Evolutionary conservation across 2,888 invertebrate genomes (phyloP).

Genomic region (Loripinus fragilis): DNA sequence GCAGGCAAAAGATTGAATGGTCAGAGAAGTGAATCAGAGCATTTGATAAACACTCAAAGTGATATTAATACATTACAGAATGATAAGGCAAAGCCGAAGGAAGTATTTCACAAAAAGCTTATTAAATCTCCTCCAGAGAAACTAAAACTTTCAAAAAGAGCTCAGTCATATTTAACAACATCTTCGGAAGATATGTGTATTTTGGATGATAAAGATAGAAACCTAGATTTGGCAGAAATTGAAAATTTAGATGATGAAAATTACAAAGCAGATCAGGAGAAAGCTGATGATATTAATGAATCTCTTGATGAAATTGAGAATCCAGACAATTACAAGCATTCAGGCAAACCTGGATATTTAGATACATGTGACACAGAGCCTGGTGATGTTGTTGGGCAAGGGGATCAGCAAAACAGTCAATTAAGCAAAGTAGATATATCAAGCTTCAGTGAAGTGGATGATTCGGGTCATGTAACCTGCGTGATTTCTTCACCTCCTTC

Average conservation of each 20-base stretch:
- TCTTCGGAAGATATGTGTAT: not conserved
- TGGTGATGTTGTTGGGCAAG: not conserved
- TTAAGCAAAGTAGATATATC: no score
- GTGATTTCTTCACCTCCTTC: slow-evolving; percentile 1
- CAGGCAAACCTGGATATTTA: not conserved
- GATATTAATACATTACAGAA: not conserved
- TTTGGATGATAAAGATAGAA: not conserved
- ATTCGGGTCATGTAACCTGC: slow-evolving; percentile 2
- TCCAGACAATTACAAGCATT: not conserved
- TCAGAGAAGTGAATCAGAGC: not conserved
- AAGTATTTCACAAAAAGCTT: not conserved
- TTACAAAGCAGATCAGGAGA: not conserved
- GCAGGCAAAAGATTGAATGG: not conserved
- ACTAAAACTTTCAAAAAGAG: not conserved
- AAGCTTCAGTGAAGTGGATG: not conserved
- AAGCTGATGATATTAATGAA: not conserved
- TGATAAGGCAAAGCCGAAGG: no score
- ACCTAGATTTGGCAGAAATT: not conserved
- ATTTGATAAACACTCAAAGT: not conserved
- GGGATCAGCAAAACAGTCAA: not conserved
- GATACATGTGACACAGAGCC: not conserved
- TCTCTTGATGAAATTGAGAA: not conserved
- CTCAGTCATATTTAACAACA: not conserved
- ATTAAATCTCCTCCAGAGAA: not conserved
- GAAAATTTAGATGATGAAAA: not conserved